These are phyloP conservation scores for Neelides folsomi DNA, from an alignment of 2,888 invertebrate species.

Conservation along the genomic window DNA sequence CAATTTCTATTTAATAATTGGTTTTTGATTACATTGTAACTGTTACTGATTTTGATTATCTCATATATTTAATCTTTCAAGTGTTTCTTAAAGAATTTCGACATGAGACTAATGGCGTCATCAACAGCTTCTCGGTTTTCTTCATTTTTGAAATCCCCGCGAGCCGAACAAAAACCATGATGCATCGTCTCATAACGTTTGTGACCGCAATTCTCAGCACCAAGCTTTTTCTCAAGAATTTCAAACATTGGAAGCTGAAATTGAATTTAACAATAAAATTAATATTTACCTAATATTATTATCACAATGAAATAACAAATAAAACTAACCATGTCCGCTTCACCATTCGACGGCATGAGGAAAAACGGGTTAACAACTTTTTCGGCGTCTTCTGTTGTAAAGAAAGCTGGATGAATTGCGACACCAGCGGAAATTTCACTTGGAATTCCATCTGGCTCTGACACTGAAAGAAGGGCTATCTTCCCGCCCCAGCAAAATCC, in stretches of 20 bases:
- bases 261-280: neutral
- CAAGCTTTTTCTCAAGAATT: conserved; percentile 12
- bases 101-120: conserved; percentile 19
- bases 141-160: conserved; percentile 18
- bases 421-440: conserved; percentile 20
- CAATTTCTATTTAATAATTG: no score
- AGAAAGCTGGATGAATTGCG: conserved; percentile 21
- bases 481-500: conserved; percentile 32
- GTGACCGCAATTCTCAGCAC: conserved; percentile 10
- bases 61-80: no score
- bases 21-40: no score
- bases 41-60: no score
- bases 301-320: neutral
- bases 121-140: conserved; percentile 19
- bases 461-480: conserved; percentile 17
- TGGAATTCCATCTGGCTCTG: conserved; percentile 5
- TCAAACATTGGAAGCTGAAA: conserved; percentile 13
- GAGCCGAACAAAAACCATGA: conserved; percentile 22
- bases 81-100: conserved; percentile 21
- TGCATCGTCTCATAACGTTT: conserved; percentile 18
- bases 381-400: conserved; percentile 14
- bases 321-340: conserved; percentile 22
- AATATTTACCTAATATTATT: no score
- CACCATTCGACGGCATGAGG: conserved; percentile 21
- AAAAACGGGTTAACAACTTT: conserved; percentile 17